phyloP scores from a whole-genome alignment of 1,140 invertebrate species.

The Drosophila chauvacae region DNA sequence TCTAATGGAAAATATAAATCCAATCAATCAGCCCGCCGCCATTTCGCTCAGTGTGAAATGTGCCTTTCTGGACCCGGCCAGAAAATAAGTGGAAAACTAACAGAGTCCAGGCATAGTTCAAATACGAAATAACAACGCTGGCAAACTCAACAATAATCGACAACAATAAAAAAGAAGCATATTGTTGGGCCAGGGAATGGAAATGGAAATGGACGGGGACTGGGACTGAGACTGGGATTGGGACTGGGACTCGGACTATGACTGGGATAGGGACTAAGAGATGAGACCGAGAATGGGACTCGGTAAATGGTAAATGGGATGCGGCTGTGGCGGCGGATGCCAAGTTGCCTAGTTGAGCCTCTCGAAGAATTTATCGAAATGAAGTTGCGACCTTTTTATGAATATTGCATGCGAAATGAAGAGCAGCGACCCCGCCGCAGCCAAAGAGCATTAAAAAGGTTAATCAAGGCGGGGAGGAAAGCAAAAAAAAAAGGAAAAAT shows the following conservation, averaged over 20 bases:
- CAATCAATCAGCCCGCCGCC: background rate
- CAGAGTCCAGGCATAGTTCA: conserved; percentile 48
- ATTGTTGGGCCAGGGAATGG: conserved; percentile 33
- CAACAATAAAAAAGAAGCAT: conserved; percentile 69
- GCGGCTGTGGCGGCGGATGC: conserved; percentile 10
- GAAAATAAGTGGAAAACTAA: conserved; percentile 44
- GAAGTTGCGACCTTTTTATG: conserved; percentile 59
- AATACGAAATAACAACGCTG: conserved; percentile 42
- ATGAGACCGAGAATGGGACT: background rate
- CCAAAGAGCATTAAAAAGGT: conserved; percentile 52
- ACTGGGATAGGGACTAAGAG: background rate
- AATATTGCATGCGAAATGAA: conserved; percentile 53
- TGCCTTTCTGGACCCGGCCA: conserved; percentile 6
- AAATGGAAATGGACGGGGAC: conserved; percentile 17
- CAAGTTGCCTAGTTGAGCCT: conserved; percentile 46
- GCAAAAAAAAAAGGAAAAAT: background rate
- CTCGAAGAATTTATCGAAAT: conserved; percentile 58
- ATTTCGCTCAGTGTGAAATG: conserved; percentile 30
- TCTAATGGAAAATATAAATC: background rate
- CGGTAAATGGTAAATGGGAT: conserved; percentile 13
- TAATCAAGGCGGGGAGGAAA: conserved; percentile 25
- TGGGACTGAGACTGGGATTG: background rate
- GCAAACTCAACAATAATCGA: conserved; percentile 69
- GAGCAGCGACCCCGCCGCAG: conserved; percentile 17
- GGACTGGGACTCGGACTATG: background rate